Percentiles rank a stretch among this genome's conserved stretches.
phyloP scores from a whole-genome alignment of 2,113 vertebrate species.

The Phalacrocorax brasilianus region DNA sequence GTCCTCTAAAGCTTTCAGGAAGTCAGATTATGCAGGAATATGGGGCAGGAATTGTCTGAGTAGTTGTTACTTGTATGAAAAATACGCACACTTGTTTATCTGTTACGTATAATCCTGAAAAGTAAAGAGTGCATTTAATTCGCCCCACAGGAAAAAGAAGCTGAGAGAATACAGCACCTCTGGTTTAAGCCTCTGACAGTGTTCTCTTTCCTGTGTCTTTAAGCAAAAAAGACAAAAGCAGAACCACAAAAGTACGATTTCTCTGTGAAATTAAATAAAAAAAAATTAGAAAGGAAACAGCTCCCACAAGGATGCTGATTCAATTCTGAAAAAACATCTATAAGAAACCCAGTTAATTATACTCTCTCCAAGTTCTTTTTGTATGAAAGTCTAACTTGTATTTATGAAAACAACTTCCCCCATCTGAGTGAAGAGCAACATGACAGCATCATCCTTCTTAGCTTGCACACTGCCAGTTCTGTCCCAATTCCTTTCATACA shows the following conservation, averaged over 20 bases:
- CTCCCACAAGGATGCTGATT: background rate
- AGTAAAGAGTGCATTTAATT: background rate
- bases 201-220: background rate
- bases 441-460: slow-evolving; percentile 45
- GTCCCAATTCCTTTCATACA: background rate
- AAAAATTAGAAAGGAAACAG: background rate
- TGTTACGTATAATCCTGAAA: background rate
- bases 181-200: background rate
- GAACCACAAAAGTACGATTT: background rate
- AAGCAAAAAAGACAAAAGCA: background rate
- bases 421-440: background rate
- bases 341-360: background rate
- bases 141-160: background rate
- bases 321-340: background rate
- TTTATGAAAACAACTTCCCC: slow-evolving; percentile 40
- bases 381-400: background rate
- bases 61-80: background rate
- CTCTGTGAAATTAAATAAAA: background rate
- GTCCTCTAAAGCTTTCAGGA: background rate
- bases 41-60: background rate
- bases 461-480: slow-evolving; percentile 17
- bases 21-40: background rate
- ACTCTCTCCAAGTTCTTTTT: background rate
- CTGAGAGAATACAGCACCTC: background rate
- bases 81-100: background rate